phyloP scores from a whole-genome alignment of 2,797 vertebrate species.

The Ctenopoma multispine region DNA sequence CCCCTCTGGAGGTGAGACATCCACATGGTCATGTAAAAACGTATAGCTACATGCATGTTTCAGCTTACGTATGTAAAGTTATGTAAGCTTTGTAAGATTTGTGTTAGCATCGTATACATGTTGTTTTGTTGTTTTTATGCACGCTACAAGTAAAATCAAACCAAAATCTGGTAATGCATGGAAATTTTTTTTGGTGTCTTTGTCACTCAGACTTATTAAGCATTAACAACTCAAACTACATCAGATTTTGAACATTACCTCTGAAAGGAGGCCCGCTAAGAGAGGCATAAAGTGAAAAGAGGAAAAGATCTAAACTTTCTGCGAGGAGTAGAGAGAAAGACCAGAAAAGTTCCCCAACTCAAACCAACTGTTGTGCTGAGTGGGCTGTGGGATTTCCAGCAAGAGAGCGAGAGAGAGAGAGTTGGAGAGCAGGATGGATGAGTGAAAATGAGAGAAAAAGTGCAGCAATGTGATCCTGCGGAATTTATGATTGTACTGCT shows the following conservation, averaged over 20 bases:
- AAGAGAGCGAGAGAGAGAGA: conserved; percentile 19
- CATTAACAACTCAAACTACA: conserved; percentile 27
- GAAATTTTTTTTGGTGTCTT: conserved; percentile 26
- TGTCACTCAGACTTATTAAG: conserved; percentile 29
- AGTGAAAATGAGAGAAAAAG: conserved; percentile 42
- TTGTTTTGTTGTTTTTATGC: not conserved
- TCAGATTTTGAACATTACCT: conserved; percentile 24
- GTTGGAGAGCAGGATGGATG: conserved; percentile 26
- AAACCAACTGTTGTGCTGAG: conserved; percentile 61
- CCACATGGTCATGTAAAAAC: not conserved
- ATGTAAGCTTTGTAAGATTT: not conserved
- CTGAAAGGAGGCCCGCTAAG: not conserved
- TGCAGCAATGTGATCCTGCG: conserved; percentile 48
- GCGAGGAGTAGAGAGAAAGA: conserved; percentile 28
- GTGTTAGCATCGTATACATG: not conserved
- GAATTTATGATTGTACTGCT: conserved; percentile 52
- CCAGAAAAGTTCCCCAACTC: conserved; percentile 45
- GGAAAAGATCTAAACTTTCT: conserved; percentile 14
- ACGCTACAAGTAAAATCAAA: not conserved
- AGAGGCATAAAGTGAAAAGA: conserved; percentile 16
- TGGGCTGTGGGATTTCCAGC: conserved; percentile 46
- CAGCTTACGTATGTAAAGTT: fast-evolving
- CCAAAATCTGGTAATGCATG: not conserved
- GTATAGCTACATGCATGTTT: not conserved
- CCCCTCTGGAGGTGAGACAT: conserved; percentile 73